Evolutionary conservation across 2,797 vertebrate species (phyloP), one percentile per base, ranked within the genome.

Genomic region (Argya squamiceps): DNA sequence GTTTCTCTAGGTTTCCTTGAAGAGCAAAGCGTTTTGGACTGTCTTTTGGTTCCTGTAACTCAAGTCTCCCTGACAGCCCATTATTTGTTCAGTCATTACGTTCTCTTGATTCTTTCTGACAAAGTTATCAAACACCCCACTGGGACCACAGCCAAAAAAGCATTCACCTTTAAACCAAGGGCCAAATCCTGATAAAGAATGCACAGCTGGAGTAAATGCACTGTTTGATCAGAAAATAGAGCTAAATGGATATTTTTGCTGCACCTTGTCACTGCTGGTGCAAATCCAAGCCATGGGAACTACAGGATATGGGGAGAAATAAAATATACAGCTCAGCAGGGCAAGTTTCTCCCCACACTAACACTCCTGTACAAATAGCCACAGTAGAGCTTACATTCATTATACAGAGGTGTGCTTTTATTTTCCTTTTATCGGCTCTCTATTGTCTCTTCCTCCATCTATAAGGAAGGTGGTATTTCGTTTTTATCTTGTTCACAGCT

Each of bases 21-120:
- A 93, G 37, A 95, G 46, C 77, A 96, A 87, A 93, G 67, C 0
- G 0, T 73, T 96, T 93, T 5, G 22, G 88, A 87, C 94, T 93
- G 10, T 88, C 93, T 91, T 95, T 97, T 56, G 12, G 59, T 89
- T 96, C 68, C 47, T 91, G 80, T 93, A 91, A 92, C 59, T 95
- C 62, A 63, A 59, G 82, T 64, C 41, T 91, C 88, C 91, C 88
- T 95, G 96, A 94, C 96, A 97, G 94, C 37, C 85, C 84, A 56
- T 96, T 96, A 96, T 95, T 94, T 91, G 82, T 90, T 88, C 58
- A 71, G 84, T 90, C 93, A 79, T 94, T 93, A 76, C 36, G 12
- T 90, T 96, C 65, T 80, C 65, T 70, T 71, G 78, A 96, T 91
- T 87, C 71, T 55, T 93, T 85, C 77, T 95, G 92, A 95, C 93